phyloP scores from a whole-genome alignment of 2,113 vertebrate species.

The Elaphurus davidianus region DNA sequence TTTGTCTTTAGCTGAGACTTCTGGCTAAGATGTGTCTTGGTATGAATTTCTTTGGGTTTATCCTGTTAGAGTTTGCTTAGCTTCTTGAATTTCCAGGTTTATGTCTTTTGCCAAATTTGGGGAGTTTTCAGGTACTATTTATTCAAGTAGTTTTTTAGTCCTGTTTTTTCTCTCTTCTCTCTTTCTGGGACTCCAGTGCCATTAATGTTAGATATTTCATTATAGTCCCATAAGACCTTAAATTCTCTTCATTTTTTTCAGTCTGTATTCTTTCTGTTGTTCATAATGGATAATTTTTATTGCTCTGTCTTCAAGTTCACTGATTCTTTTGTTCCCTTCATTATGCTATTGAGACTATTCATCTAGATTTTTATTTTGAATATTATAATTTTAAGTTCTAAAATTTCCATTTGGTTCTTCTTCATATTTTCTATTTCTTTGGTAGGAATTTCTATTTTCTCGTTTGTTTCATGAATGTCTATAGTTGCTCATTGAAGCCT shows the following conservation, averaged over 20 bases:
- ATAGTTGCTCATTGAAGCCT: neutral
- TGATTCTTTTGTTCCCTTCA: neutral
- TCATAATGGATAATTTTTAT: neutral
- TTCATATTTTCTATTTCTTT: conserved; percentile 25
- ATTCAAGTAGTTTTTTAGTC: neutral
- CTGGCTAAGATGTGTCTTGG: neutral
- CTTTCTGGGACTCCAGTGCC: neutral
- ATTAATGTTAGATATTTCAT: neutral
- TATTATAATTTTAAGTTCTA: neutral
- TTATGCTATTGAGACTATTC: neutral
- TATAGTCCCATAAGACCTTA: neutral
- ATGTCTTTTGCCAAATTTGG: conserved; percentile 2
- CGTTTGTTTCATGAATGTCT: neutral
- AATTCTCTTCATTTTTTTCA: neutral
- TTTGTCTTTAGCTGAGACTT: neutral
- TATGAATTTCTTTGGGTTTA: neutral
- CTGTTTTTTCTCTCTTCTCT: neutral
- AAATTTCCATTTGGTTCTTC: neutral
- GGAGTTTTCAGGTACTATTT: neutral
- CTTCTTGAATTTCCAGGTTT: neutral
- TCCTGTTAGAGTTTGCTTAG: neutral
- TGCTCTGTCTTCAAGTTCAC: neutral
- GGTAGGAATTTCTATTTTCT: neutral
- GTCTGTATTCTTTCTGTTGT: neutral
- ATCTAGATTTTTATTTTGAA: neutral